Conservation (phyloP, 2,888 invertebrate species). For the Aricia artaxerxes region DNA sequence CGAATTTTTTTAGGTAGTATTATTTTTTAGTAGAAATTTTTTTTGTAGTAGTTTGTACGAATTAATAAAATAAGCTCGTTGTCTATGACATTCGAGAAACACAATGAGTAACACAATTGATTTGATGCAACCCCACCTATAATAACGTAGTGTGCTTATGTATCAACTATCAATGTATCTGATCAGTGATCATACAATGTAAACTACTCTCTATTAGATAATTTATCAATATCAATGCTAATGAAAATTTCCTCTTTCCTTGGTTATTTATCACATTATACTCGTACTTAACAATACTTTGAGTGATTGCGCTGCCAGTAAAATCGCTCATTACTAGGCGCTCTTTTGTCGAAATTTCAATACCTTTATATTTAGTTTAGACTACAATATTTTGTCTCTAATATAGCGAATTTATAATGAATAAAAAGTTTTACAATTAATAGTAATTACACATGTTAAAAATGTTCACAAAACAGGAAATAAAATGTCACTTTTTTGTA, state of each 20-base stretch:
- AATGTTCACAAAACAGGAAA: background rate
- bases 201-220: background rate
- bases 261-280: conserved; percentile 25
- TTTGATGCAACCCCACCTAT: background rate
- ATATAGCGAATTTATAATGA: no score
- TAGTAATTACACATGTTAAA: background rate
- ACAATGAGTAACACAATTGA: no score
- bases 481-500: background rate
- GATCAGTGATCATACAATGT: background rate
- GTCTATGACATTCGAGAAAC: no score
- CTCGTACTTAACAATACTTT: conserved; percentile 30
- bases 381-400: no score
- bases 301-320: conserved; percentile 8
- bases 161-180: no score
- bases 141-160: no score
- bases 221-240: conserved; percentile 27
- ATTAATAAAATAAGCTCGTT: no score
- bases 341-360: background rate
- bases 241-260: conserved; percentile 23
- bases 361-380: background rate
- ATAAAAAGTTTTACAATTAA: no score
- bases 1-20: no score
- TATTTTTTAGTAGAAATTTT: no score
- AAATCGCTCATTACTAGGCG: background rate
- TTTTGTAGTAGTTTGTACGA: no score